Evolutionary conservation across 2,113 vertebrate genomes (phyloP), one percentile per base, ranked within the genome.

Genomic region (Triplophysa siluroides): DNA sequence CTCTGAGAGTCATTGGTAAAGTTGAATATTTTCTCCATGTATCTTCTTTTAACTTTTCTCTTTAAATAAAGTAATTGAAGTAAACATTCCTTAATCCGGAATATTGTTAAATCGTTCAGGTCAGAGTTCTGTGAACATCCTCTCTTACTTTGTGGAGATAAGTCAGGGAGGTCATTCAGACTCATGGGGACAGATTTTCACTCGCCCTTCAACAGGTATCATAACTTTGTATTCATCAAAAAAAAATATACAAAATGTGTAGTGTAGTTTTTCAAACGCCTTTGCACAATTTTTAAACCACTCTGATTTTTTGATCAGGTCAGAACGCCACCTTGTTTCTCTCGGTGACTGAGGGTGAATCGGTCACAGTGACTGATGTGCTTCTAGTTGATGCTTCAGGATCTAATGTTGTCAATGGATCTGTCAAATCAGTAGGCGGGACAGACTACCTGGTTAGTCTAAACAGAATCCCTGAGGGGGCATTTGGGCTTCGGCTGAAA

Each of bases 1-100:
- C 79, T 9, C 60, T 91, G 8, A 92, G 83, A 75, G 85, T 91
- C 33, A 80, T 81, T 60, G 90, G 90, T 91, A 70, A 89, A 18
- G 33, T 33, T 50, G 5, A 38, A 38, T 38, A 38, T 7, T 38
- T 38, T 38, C 33, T 38, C 6, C 33, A 7, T 38, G 7, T 38
- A 38, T 38, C 33, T 38, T 33, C 45, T 12, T 50, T 50, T 50
- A 13, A 50, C 1, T 50, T 50, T 3, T 14, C 47, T 50, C 13
- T 14, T 50, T 50, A 14, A 12, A 13, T 2, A 50, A 13, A 11
- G 33, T 38, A 6, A 38, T 38, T 38, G 33, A 16, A 14, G 19
- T 13, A 52, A 52, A 5, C 3, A 16, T 4, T 16, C 14, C 4
- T 52, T 18, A 52, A 52, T 16, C 50, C 14, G 4, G 50, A 16